Conservation (phyloP, 2,888 invertebrate species). For the Neoitamus cyanurus region DNA sequence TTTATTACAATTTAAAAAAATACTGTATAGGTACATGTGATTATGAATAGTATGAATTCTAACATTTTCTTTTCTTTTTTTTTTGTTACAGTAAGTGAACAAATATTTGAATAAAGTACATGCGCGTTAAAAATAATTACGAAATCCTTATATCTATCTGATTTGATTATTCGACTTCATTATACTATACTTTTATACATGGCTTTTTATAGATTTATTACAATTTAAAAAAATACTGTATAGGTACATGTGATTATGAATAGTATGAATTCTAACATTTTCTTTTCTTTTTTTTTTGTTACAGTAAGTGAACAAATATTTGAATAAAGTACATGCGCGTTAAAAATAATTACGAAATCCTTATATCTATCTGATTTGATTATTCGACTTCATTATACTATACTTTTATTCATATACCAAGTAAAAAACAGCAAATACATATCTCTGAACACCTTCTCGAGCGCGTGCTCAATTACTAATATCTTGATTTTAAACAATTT, state of each 20-base stretch:
- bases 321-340: not conserved
- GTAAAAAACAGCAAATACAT: not conserved
- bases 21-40: not conserved
- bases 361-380: too few relatives aligned
- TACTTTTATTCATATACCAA: not conserved
- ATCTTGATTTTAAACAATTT: not conserved
- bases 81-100: not conserved
- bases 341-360: not conserved
- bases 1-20: not conserved
- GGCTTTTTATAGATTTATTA: not conserved
- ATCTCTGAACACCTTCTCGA: not conserved
- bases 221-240: not conserved
- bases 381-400: not conserved
- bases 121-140: not conserved
- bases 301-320: not conserved
- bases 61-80: too few relatives aligned
- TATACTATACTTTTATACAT: not conserved
- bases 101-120: not conserved
- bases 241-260: not conserved
- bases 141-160: not conserved
- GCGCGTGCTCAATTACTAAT: too few relatives aligned
- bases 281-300: not conserved
- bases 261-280: too few relatives aligned
- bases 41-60: too few relatives aligned
- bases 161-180: not conserved